Base-by-base conservation (phyloP, 2,888 invertebrate species). In the Drosophila kanekoi region DNA sequence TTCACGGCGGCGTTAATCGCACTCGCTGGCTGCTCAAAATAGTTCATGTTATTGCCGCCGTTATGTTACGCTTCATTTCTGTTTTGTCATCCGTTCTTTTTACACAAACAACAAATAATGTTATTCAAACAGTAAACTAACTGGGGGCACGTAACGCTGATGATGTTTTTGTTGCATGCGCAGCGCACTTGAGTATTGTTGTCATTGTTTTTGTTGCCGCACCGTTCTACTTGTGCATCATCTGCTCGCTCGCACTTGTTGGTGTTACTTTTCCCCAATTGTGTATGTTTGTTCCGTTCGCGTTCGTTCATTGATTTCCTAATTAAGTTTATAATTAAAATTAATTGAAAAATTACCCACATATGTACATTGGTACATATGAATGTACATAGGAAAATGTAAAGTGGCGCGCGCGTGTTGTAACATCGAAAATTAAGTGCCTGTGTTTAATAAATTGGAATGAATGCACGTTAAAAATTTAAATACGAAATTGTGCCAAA, bases 261-360 rank as follows among this genome's bases (percentile, higher is more conserved):
- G 72, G 61, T 65, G 49, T 62, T 43, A 79, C 74, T 89, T 76
- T 86, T 86, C 79, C 82, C 78, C 83, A 80, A 89, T 91, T 89
- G 77, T 69, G 79, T 89, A 87, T 83, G 77, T 89, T 89, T 68
- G 79, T 87, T 81, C 67, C 71, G 79, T 79, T 87, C 72, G 74
- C 79, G 80, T 79, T 88, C 73, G 76, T 83, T 87, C 85, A 89
- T 90, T 90, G 89, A 88, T 90, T 91, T 92, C 91, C 91, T 91
- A 91, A 91, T 91, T 91, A 92, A 91, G 91, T 92, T 92, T 90
- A 89, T 91, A 91, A 92, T 91, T 90, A 91, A 91, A 87, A 92
- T 91, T 90, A 91, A 91, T 91, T 92, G 91, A 91, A 91, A 91
- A 91, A 92, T 91, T 91, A 90, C 90, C 88, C 84, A 63, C 79